Conservation (phyloP, 2,888 invertebrate genomes). For the Drosophila antonietae region DNA sequence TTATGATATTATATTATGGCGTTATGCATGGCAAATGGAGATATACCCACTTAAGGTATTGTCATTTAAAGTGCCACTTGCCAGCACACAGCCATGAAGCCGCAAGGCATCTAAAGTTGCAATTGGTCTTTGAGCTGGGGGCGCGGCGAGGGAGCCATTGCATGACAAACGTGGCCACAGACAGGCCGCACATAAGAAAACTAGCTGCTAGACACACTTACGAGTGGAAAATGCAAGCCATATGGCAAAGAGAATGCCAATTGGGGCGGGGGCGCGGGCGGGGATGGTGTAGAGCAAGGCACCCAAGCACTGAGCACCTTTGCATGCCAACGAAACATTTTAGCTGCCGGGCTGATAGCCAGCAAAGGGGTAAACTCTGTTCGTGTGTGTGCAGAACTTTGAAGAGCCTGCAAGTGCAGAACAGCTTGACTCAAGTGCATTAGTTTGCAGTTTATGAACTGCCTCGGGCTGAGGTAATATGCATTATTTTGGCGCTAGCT, state of each 20-base stretch:
- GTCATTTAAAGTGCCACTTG: constrained; percentile 49
- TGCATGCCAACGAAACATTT: constrained; percentile 56
- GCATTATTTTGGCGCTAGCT: constrained; percentile 42
- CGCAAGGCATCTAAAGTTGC: constrained; percentile 2
- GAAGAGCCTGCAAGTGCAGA: constrained; percentile 38
- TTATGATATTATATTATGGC: constrained; percentile 53
- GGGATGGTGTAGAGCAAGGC: too few relatives aligned
- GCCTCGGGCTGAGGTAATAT: constrained; percentile 44
- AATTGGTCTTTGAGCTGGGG: background rate
- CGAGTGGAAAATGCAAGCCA: constrained; percentile 30
- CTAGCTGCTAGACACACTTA: constrained; percentile 35
- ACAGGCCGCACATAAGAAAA: constrained; percentile 48
- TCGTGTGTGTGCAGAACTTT: constrained; percentile 29
- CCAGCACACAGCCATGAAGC: constrained; percentile 2
- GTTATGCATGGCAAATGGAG: constrained; percentile 58
- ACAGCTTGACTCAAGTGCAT: constrained; percentile 64
- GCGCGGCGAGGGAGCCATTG: constrained; percentile 24
- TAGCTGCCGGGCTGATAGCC: constrained; percentile 24
- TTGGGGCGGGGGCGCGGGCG: too few relatives aligned
- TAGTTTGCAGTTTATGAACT: constrained; percentile 74
- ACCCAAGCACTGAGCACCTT: constrained; percentile 43
- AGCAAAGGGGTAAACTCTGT: constrained; percentile 3
- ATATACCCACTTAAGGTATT: constrained; percentile 38
- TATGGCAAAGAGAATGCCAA: constrained; percentile 15
- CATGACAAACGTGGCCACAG: constrained; percentile 67